Conservation (phyloP, 2,113 vertebrate species). For the Paedocypris sp. region DNA sequence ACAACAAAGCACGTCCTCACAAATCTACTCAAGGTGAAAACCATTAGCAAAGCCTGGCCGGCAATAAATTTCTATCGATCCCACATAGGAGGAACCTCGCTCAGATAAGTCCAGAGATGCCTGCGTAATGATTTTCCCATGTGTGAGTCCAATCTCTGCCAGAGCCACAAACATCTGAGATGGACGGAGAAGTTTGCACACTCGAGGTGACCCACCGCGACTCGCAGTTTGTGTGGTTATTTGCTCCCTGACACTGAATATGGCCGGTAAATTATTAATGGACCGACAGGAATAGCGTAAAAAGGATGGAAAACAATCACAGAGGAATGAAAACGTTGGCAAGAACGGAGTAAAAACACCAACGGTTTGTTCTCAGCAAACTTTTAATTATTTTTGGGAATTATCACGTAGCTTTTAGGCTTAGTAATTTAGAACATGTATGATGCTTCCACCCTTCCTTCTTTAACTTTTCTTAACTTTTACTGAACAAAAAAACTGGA, state of each 20-base stretch:
- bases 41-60: slow-evolving; percentile 1
- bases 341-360: not conserved
- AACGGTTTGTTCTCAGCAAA: not conserved
- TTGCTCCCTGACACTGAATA: slow-evolving; percentile 12
- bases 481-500: too few relatives aligned
- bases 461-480: too few relatives aligned
- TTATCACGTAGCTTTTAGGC: too few relatives aligned
- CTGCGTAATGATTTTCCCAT: slow-evolving; percentile 26
- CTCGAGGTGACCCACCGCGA: not conserved
- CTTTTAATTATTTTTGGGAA: not conserved
- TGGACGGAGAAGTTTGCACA: slow-evolving; percentile 2
- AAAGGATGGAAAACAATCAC: slow-evolving; percentile 6
- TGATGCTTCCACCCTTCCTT: too few relatives aligned
- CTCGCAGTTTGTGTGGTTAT: slow-evolving; percentile 14
- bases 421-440: too few relatives aligned
- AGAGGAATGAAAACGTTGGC: not conserved
- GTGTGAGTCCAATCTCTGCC: slow-evolving; percentile 3
- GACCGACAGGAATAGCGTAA: slow-evolving; percentile 16
- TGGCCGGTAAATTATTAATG: slow-evolving; percentile 22
- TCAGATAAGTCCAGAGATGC: slow-evolving; percentile 15
- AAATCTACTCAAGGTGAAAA: slow-evolving; percentile 27
- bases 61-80: slow-evolving; percentile 25
- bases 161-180: slow-evolving; percentile 14
- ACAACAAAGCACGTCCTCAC: not conserved
- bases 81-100: slow-evolving; percentile 16